phyloP scores from a whole-genome alignment of 2,113 vertebrate species.

The Pomatostomus ruficeps region DNA sequence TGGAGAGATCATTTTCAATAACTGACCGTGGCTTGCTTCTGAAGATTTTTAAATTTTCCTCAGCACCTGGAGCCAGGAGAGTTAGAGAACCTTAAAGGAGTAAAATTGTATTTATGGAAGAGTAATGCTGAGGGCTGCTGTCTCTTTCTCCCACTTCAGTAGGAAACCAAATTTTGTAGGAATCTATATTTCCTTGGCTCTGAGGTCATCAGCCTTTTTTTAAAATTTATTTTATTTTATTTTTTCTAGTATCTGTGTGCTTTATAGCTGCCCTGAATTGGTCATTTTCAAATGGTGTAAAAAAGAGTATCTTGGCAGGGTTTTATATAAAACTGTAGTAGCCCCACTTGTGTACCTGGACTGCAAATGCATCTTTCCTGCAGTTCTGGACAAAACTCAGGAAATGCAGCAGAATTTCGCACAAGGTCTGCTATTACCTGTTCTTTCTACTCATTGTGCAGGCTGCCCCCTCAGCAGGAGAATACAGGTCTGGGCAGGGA shows the following conservation, averaged over 20 bases:
- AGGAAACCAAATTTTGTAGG: neutral
- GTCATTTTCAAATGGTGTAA: neutral
- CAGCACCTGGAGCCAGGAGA: neutral
- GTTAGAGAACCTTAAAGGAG: neutral
- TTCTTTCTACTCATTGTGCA: neutral
- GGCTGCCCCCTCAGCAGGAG: neutral
- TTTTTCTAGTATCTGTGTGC: neutral
- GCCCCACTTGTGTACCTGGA: neutral
- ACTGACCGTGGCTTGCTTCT: neutral
- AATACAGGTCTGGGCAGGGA: neutral
- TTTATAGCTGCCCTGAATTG: neutral
- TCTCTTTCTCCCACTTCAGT: neutral
- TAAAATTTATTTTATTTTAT: neutral
- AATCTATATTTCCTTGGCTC: neutral
- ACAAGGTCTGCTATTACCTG: neutral
- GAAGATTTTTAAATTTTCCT: neutral
- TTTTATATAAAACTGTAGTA: neutral
- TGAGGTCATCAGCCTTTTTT: neutral
- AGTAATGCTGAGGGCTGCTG: neutral
- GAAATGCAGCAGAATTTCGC: neutral
- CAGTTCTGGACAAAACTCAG: neutral
- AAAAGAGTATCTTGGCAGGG: neutral
- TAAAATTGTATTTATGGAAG: neutral
- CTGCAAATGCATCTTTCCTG: neutral
- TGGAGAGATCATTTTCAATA: neutral